These are phyloP conservation scores for Sebastes minor DNA, from an alignment of 2,797 vertebrate genomes.

Conservation along the genomic window DNA sequence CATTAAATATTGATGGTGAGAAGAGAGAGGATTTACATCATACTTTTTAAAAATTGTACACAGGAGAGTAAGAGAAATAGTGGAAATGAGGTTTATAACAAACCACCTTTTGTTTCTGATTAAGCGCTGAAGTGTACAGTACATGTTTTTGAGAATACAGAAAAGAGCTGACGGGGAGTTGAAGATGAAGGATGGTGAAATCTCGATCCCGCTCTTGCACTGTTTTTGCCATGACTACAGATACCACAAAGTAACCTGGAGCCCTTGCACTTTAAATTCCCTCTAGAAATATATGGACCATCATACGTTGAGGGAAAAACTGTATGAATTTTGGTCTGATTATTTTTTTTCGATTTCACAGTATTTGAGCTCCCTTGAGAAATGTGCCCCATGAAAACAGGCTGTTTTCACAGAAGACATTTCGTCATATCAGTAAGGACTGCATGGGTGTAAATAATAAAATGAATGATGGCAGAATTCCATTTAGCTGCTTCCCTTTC, in stretches of 20 bases:
- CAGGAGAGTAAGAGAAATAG: conserved; percentile 3
- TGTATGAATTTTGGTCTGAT: background rate
- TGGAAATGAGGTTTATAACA: background rate
- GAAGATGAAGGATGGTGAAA: background rate
- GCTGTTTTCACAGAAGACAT: background rate
- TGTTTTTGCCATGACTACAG: background rate
- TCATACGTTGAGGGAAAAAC: background rate
- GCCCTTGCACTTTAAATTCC: background rate
- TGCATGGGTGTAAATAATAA: background rate
- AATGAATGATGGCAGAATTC: background rate
- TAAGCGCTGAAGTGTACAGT: background rate
- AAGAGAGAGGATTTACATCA: conserved; percentile 48
- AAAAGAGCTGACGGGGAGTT: background rate
- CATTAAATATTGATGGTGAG: conserved; percentile 75
- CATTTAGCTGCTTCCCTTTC: background rate
- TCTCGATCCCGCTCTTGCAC: background rate
- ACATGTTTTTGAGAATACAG: background rate
- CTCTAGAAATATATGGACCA: background rate
- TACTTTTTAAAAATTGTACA: conserved; percentile 16
- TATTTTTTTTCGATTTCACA: background rate
- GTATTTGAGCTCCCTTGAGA: background rate
- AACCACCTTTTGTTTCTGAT: background rate
- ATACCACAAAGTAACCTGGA: background rate
- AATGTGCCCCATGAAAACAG: background rate
- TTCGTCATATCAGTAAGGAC: background rate